Base-by-base conservation (phyloP, 2,888 invertebrate species). In the Phrixothrix hirtus region DNA sequence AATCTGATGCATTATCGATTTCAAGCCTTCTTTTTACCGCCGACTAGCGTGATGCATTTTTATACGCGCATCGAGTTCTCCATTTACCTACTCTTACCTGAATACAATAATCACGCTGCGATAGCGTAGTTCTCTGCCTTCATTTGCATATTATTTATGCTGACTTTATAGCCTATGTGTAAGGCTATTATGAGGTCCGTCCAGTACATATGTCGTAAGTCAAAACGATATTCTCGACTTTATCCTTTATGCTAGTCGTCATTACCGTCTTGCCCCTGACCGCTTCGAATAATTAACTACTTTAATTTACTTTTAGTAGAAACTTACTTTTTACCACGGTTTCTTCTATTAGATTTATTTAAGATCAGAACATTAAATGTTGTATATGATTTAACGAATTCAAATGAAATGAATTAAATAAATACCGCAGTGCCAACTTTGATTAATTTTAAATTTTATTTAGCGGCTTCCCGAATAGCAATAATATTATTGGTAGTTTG, bases 141-240 rank as follows among this genome's bases (percentile, higher is more conserved):
- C 58, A 64, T 64, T 64, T 64, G 62, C 64, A 64, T 64, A 64
- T 63, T 64, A 64, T 64, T 63, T 63, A 64, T 64, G 63, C 63
- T 56, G 61, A 62, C 60, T 63, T 64, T 63, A 62, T 63, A 59
- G 58, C 59, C 51, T 54, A 55, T 60, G 56, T 61, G 59, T 64
- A 56, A 57, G 62, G 53, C 58, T 53, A 59, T 61, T 60, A 60
- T 57, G 57, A 55, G 57, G 54, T 51, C 48, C 50, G 61, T 57
- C 50, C 58, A 54, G 57, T 60, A 62, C 63, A 62, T 59, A 62
- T 62, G 62, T 60, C 58, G 49, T 50, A 50, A 55, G 49, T 55
- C 55, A 50, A 48, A 55, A 55, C 38, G 49, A 49, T 46, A 50
- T 55, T 49, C 55, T 45, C 45, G 45, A 45, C 50, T 50, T 50